Percentiles rank a stretch among this genome's conserved stretches.
phyloP scores from a whole-genome alignment of 1,140 invertebrate genomes.

The Temnothorax curvispinosus region DNA sequence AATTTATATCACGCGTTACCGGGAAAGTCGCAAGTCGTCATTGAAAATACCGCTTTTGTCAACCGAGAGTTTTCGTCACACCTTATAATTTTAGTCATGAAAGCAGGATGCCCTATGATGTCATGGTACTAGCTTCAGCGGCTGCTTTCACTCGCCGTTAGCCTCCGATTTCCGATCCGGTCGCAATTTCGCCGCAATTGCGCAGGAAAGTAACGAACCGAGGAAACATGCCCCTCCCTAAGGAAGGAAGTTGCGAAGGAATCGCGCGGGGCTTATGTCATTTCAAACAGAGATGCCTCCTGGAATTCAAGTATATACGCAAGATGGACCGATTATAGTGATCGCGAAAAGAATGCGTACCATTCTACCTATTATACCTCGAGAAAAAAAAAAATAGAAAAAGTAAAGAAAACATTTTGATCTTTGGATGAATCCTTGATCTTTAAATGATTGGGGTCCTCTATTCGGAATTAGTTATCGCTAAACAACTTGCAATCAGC shows the following conservation, averaged over 20 bases:
- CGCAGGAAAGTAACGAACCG: background rate
- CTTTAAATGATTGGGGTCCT: background rate
- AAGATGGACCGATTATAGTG: background rate
- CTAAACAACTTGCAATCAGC: background rate
- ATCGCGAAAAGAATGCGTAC: background rate
- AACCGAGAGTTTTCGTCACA: constrained; percentile 48
- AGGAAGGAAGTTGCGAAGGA: constrained; percentile 19
- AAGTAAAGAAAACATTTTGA: background rate
- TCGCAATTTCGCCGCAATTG: background rate
- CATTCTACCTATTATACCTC: background rate
- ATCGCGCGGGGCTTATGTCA: background rate
- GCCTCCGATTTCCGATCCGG: constrained; percentile 39
- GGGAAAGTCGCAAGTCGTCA: too few relatives aligned
- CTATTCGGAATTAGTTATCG: background rate
- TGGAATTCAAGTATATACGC: background rate
- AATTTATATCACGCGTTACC: too few relatives aligned
- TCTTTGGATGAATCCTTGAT: background rate
- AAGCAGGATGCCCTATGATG: constrained; percentile 74
- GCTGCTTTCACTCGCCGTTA: constrained; percentile 69
- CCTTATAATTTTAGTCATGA: constrained; percentile 69
- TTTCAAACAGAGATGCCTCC: background rate
- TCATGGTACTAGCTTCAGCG: constrained; percentile 49
- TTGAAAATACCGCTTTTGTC: constrained; percentile 63
- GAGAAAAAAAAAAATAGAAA: background rate
- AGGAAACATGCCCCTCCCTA: background rate